Conservation (phyloP, 2,113 vertebrate species). For the Cyanocitta stelleri region DNA sequence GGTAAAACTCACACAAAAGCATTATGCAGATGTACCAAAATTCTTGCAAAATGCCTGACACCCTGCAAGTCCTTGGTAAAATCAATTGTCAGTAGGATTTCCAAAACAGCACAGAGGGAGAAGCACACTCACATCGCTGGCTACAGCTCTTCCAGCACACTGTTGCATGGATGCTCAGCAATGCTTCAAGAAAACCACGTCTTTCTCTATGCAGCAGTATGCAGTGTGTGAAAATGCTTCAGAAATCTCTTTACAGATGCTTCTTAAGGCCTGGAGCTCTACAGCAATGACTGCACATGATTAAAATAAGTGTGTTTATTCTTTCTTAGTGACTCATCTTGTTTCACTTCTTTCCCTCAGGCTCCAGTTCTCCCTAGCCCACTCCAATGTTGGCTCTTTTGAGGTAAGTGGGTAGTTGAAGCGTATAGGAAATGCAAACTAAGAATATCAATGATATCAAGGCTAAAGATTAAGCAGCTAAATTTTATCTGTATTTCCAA, state of each 20-base stretch:
- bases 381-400: constrained; percentile 54
- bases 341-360: constrained; percentile 46
- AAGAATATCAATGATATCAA: background rate
- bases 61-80: background rate
- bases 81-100: background rate
- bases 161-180: background rate
- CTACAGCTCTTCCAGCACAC: background rate
- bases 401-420: constrained; percentile 51
- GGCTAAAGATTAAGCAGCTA: background rate
- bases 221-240: background rate
- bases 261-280: background rate
- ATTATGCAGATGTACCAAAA: background rate
- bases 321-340: background rate
- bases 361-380: constrained; percentile 59
- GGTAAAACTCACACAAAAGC: background rate
- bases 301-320: background rate
- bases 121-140: background rate
- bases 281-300: background rate
- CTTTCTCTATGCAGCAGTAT: background rate
- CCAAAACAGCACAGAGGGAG: background rate
- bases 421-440: background rate
- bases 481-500: background rate
- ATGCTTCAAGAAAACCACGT: background rate
- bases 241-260: background rate
- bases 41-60: background rate